Conservation (phyloP, 2,113 vertebrate species). For the Forbesichthys agassizii region DNA sequence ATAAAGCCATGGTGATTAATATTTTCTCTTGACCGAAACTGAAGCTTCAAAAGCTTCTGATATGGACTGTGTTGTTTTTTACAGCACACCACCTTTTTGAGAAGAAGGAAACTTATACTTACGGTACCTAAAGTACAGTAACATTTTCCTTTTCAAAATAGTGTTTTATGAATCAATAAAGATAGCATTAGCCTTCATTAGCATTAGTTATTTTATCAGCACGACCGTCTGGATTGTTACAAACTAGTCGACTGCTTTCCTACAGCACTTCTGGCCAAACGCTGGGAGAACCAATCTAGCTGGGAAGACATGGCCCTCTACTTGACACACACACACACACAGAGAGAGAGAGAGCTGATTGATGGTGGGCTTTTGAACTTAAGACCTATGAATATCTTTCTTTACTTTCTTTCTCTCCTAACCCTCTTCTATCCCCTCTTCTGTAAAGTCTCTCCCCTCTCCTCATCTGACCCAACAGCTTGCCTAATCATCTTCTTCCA, state of each 20-base stretch:
- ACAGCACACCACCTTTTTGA: too few species aligned
- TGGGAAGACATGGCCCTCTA: constrained; percentile 20
- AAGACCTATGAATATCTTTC: constrained; percentile 22
- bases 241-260: constrained; percentile 8
- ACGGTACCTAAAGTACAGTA: constrained; percentile 15
- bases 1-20: neutral
- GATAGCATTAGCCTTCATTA: too few species aligned
- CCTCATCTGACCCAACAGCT: neutral
- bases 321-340: constrained; percentile 5
- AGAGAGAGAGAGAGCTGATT: constrained; percentile 30
- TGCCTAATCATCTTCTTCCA: neutral
- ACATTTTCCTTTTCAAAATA: constrained; percentile 1
- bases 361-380: constrained; percentile 18
- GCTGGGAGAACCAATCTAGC: constrained; percentile 4
- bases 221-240: neutral
- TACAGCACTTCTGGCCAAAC: constrained; percentile 12
- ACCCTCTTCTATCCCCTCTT: neutral
- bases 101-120: too few species aligned
- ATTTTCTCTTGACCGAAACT: neutral
- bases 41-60: neutral
- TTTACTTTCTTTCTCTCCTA: constrained; percentile 4
- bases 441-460: neutral
- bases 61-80: neutral
- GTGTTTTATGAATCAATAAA: constrained; percentile 1
- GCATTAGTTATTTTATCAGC: neutral